Evolutionary conservation across 1,140 invertebrate species (phyloP).

Genomic region (Cydia pomonella): DNA sequence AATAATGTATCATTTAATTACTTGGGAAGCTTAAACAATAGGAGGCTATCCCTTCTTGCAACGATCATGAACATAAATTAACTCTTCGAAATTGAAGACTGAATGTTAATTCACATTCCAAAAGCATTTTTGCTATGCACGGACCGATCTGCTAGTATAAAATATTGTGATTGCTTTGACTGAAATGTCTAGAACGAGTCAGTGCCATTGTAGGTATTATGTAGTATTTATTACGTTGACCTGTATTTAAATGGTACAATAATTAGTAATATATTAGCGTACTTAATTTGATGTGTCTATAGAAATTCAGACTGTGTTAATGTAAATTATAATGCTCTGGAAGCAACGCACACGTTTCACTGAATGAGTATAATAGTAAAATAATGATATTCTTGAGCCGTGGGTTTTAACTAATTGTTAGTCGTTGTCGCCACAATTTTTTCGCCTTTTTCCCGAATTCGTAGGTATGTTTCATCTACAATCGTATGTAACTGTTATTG

Average conservation of each 20-base stretch:
- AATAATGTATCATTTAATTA: neutral
- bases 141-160: neutral
- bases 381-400: neutral
- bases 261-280: slow-evolving; percentile 16
- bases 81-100: slow-evolving; percentile 21
- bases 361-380: neutral
- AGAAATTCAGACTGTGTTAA: slow-evolving; percentile 2
- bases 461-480: too few species aligned
- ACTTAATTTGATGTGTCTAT: slow-evolving; percentile 25
- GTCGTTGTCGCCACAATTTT: too few species aligned
- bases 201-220: slow-evolving; percentile 34
- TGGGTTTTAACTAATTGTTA: neutral
- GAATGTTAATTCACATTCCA: slow-evolving; percentile 42
- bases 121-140: slow-evolving; percentile 38
- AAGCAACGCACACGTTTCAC: neutral
- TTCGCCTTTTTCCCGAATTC: too few species aligned
- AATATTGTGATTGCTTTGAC: slow-evolving; percentile 19
- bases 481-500: too few species aligned
- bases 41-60: neutral
- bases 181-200: neutral
- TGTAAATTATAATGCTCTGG: slow-evolving; percentile 12
- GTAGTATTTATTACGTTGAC: slow-evolving; percentile 3
- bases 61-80: neutral
- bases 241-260: slow-evolving; percentile 13
- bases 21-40: too few species aligned